phyloP scores from a whole-genome alignment of 2,797 vertebrate genomes.

The Natrix natrix region DNA sequence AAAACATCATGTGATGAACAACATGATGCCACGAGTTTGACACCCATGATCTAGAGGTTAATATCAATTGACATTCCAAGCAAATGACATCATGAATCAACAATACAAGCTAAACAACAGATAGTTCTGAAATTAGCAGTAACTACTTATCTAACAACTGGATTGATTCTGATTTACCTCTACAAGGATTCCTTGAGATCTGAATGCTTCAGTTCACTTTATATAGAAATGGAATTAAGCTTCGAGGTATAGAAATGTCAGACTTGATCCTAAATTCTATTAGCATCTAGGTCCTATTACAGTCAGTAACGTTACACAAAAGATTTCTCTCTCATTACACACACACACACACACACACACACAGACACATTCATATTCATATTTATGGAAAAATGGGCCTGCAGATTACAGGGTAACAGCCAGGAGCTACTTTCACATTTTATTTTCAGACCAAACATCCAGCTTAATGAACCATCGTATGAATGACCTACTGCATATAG shows the following conservation, averaged over 20 bases:
- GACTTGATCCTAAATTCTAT: neutral
- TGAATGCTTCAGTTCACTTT: neutral
- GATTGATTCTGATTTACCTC: conserved; percentile 27
- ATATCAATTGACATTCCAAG: conserved; percentile 69
- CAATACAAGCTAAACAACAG: conserved; percentile 35
- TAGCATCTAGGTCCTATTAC: neutral
- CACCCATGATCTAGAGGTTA: conserved; percentile 23
- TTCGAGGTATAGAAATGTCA: neutral
- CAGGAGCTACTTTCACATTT: neutral
- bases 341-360: too few relatives aligned
- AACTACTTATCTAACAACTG: conserved; percentile 16
- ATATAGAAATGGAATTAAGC: neutral
- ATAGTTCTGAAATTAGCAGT: conserved; percentile 40
- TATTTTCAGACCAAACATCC: neutral
- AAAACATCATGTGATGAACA: neutral
- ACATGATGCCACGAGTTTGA: neutral
- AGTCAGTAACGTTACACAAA: neutral
- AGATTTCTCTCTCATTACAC: neutral
- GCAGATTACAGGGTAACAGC: neutral
- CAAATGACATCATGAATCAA: conserved; percentile 46
- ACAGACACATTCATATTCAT: neutral
- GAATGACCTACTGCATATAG: neutral
- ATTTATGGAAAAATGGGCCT: neutral
- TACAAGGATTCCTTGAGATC: neutral
- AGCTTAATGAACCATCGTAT: neutral